Base-by-base conservation (phyloP, 2,113 vertebrate genomes). In the Natator depressus region DNA sequence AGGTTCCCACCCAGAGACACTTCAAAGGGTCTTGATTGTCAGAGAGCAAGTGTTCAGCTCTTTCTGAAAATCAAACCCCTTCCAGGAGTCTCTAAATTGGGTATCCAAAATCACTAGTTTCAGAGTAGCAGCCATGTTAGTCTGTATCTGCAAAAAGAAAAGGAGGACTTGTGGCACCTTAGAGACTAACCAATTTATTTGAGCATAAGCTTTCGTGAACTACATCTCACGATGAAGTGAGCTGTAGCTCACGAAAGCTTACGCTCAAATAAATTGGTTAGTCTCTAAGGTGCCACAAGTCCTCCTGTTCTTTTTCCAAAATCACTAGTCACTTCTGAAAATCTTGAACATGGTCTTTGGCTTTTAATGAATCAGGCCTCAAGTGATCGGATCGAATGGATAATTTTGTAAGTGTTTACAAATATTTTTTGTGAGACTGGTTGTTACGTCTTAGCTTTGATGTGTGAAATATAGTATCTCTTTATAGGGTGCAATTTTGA, bases 401-500 rank as follows among this genome's bases (percentile, higher is more conserved):
- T 85, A 54, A 69, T 42, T 86, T 93, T 46, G 88, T 78, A 88
- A 55, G 2, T 4, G 4, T 94, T 35, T 69, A 53, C 82, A 89
- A 82, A 84, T 84, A 69, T 76, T 91, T 94, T 92, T 86, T 89
- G 80, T 89, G 93, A 50, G 51, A 38, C 20, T 3, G 12, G 84
- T 93, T 90, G 95, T 79, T 94, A 65, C 95, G 94, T 97, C 97
- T 89, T 35, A 93, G 98, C 90, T 95, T 98, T 96, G 97, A 97
- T 98, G 97, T 98, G 97, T 98, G 95, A 98, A 98, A 97, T 97
- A 95, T 88, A 98, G 98, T 98, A 97, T 98, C 97, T 98, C 97
- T 98, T 98, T 98, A 27, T 98, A 98, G 98, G 98, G 93, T 98
- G 98, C 98, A 98, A 86, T 98, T 98, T 98, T 98, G 98, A 98